Evolutionary conservation across 2,888 invertebrate species (phyloP).

Genomic region (Agrochola circellaris): DNA sequence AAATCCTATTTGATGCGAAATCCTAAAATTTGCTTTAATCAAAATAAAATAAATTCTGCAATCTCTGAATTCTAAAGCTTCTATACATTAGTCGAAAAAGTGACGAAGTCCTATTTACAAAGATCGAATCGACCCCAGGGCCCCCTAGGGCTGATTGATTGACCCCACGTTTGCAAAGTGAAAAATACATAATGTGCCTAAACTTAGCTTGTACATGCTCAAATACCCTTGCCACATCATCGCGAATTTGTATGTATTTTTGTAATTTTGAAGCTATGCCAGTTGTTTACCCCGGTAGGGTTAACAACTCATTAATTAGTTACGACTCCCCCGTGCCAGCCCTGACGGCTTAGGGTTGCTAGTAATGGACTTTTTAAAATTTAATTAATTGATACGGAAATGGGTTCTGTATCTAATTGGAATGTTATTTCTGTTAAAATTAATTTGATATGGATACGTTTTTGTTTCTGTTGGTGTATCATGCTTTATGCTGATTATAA

Average conservation of each 20-base stretch:
- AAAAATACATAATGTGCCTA: neutral
- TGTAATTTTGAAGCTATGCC: constrained; percentile 1
- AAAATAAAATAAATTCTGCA: too few relatives aligned
- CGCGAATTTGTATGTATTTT: neutral
- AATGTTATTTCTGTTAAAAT: constrained; percentile 31
- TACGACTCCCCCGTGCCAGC: constrained; percentile 34
- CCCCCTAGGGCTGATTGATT: too few relatives aligned
- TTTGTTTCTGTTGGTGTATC: neutral
- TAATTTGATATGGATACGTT: neutral
- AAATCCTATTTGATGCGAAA: too few relatives aligned
- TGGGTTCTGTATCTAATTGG: constrained; percentile 36
- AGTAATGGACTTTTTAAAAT: constrained; percentile 57
- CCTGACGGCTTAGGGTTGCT: constrained; percentile 45
- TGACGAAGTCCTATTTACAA: too few relatives aligned
- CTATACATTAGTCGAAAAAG: too few relatives aligned
- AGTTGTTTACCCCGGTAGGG: neutral
- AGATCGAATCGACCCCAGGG: too few relatives aligned
- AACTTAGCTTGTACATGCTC: neutral
- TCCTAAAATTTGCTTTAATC: too few relatives aligned
- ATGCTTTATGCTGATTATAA: too few relatives aligned
- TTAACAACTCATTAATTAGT: constrained; percentile 38
- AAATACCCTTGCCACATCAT: neutral
- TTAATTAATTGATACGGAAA: constrained; percentile 62
- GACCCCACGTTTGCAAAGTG: too few relatives aligned
- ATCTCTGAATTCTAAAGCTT: too few relatives aligned